Base-by-base conservation (phyloP, 2,113 vertebrate species). In the Oceanites oceanicus region DNA sequence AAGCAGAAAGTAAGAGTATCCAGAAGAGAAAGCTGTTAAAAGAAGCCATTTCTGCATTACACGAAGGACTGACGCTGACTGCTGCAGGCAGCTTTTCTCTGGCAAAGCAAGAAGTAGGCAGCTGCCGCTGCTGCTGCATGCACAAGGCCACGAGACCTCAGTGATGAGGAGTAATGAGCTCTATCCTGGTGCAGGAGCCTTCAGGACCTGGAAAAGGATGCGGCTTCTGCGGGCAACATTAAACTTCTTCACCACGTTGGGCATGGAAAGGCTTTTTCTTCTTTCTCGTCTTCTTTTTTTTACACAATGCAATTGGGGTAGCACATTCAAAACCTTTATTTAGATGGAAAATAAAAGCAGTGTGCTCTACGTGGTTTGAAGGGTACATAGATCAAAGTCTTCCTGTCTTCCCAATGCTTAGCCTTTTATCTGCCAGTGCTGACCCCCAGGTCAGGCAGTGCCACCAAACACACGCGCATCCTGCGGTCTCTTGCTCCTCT, bases 161-260 rank as follows among this genome's bases (percentile, higher is more conserved):
- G 19, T 36, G 61, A 75, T 4, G 5, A n/a, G 68, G 8, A 59
- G 44, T 12, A 49, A 67, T 4, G 53, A 85, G 42, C 77, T 81
- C 56, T 44, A 15, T 34, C 38, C 68, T 42, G 25, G 17, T 44
- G 20, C 53, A 34, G 65, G 23, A 72, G 23, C 21, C 42, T 45
- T 85, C 53, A 29, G 63, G 36, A 81, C 34, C 23, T 53, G 53
- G 50, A 42, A 74, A 83, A 86, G 29, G 14, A 49, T 55, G 36
- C 3, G 3, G 6, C 15, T 77, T 86, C 55, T 66, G 25, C 1
- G 1, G 12, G 44, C 38, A 68, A 17, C 3, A 2, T 40, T 9
- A 47, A 11, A 49, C 1, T 5, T 62, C 59, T 74, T 79, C 36
- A 34, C 10, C 67, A 49, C 0, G 0, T 1, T 56, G 14, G 12